A percentile compares a stretch with the other conserved stretches of the same genome.
Conservation (phyloP, 2,113 vertebrate genomes). For the Nesospiza acunhae region DNA sequence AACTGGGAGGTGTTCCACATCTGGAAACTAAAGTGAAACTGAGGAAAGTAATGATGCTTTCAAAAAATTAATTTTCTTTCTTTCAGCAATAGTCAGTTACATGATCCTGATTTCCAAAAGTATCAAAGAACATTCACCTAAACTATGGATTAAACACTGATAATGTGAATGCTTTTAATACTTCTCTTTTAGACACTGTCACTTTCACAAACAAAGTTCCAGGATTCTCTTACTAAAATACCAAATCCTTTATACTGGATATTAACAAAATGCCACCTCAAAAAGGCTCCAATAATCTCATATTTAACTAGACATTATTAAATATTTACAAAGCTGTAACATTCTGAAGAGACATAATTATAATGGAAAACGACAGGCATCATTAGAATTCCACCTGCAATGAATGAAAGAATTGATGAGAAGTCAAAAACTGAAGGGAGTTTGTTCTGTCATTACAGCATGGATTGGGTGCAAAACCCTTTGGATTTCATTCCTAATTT, state of each 20-base stretch:
- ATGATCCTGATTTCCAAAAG: background rate
- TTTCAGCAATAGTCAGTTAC: background rate
- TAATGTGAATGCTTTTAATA: background rate
- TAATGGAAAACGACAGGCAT: background rate
- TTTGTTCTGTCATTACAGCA: background rate
- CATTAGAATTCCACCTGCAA: constrained; percentile 4
- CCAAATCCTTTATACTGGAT: background rate
- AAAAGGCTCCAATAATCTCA: background rate
- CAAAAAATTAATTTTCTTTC: background rate
- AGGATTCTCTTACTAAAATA: background rate
- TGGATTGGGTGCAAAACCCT: background rate
- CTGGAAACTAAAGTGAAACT: background rate
- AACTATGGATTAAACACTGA: background rate
- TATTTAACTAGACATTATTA: background rate
- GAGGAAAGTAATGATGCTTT: background rate
- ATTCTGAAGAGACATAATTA: background rate
- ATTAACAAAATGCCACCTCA: background rate
- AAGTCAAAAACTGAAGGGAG: background rate
- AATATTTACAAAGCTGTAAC: constrained; percentile 31
- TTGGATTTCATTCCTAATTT: background rate
- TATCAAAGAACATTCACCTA: background rate
- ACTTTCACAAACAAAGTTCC: background rate
- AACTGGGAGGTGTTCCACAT: background rate
- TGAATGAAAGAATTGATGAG: background rate
- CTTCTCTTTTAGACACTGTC: background rate